These are phyloP conservation scores for Brachycybe producta DNA, from an alignment of 2,888 invertebrate species.

Conservation along the genomic window DNA sequence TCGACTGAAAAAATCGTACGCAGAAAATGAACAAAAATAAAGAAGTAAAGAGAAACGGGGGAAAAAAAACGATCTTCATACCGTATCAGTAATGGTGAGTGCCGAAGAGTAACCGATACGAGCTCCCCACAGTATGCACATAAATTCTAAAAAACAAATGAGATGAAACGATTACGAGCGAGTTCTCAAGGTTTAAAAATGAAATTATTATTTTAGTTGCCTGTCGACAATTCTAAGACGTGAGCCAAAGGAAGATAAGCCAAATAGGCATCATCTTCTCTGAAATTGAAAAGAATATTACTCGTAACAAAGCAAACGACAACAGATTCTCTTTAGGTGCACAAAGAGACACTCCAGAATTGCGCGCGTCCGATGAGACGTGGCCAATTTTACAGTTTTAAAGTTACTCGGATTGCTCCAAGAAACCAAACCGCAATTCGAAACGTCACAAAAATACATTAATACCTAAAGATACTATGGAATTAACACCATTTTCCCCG, in stretches of 20 bases:
- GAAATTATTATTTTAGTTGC: slow-evolving; percentile 26
- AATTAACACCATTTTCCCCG: too few relatives aligned
- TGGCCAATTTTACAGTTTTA: too few relatives aligned
- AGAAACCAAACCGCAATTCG: too few relatives aligned
- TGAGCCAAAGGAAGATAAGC: slow-evolving; percentile 95
- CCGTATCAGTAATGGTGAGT: slow-evolving; percentile 50
- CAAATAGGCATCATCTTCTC: slow-evolving; percentile 61
- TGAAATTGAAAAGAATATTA: slow-evolving; percentile 1
- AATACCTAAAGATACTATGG: too few relatives aligned
- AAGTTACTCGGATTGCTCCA: too few relatives aligned
- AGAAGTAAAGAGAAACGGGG: too few relatives aligned
- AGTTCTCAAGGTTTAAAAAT: neutral
- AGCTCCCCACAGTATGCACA: slow-evolving; percentile 70
- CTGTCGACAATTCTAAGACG: slow-evolving; percentile 90
- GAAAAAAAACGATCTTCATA: slow-evolving; percentile 20
- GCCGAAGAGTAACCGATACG: slow-evolving; percentile 94
- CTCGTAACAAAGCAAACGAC: slow-evolving; percentile 5
- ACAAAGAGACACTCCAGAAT: slow-evolving; percentile 37
- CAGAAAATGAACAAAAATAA: slow-evolving; percentile 17
- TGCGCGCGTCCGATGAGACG: too few relatives aligned
- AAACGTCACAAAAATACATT: too few relatives aligned
- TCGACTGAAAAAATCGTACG: slow-evolving; percentile 41
- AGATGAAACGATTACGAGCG: neutral
- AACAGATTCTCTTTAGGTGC: neutral
- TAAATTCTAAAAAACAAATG: slow-evolving; percentile 39